Percentiles rank a stretch among this genome's conserved stretches.
These are phyloP conservation scores for Eurypyga helias DNA, from an alignment of 2,113 vertebrate genomes.

Conservation along the genomic window DNA sequence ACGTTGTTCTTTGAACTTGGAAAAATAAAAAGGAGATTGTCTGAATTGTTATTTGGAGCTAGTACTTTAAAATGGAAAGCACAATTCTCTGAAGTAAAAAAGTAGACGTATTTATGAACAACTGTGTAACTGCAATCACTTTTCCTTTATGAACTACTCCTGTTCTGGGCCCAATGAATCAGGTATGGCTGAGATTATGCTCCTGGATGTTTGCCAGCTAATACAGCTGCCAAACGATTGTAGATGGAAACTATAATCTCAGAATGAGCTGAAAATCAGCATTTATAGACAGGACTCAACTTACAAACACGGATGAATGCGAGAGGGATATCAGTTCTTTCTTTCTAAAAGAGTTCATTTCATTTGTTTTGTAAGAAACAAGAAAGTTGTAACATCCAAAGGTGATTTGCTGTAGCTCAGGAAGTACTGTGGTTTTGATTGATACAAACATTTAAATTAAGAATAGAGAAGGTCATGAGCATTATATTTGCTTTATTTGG, in stretches of 20 bases:
- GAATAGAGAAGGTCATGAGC: neutral
- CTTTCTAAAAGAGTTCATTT: neutral
- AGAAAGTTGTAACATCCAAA: neutral
- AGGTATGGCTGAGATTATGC: neutral
- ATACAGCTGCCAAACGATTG: neutral
- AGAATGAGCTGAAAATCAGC: neutral
- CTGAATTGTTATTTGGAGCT: neutral
- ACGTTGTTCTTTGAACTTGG: neutral
- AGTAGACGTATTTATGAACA: neutral
- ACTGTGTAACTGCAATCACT: neutral
- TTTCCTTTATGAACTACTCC: neutral
- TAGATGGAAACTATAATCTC: neutral
- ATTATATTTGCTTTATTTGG: neutral
- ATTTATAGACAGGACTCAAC: neutral
- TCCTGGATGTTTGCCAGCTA: neutral
- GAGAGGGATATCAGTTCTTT: neutral
- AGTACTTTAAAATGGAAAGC: neutral
- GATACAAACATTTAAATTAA: neutral
- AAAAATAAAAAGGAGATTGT: neutral
- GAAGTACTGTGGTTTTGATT: neutral
- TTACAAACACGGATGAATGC: neutral
- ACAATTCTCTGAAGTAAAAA: neutral
- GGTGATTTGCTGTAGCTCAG: neutral
- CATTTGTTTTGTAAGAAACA: neutral
- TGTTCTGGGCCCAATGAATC: neutral